Percentiles rank a stretch among this genome's conserved stretches.
These are phyloP conservation scores for Charadrius vociferus DNA, from an alignment of 2,113 vertebrate species.

Conservation along the genomic window DNA sequence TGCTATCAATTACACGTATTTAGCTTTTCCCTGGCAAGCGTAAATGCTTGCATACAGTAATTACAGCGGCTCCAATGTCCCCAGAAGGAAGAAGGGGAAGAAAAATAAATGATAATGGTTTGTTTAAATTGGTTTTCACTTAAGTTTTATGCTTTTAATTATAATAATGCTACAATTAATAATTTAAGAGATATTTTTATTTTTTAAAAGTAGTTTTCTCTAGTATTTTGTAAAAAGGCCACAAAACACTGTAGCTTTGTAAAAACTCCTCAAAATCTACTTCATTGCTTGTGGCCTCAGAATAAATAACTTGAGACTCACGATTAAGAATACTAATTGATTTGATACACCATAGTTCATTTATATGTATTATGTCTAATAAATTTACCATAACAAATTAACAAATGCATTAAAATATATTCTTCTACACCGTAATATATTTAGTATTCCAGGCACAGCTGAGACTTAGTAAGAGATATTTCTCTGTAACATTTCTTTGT, in stretches of 20 bases:
- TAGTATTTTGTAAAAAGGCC: not conserved
- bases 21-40: not conserved
- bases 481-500: not conserved
- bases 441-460: not conserved
- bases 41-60: conserved; percentile 11
- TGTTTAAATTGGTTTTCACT: not conserved
- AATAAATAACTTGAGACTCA: not conserved
- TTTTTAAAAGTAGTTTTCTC: not conserved
- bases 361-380: not conserved
- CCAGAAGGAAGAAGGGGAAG: not conserved
- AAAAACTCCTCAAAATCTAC: not conserved
- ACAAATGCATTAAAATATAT: not conserved
- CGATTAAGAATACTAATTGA: not conserved
- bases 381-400: not conserved
- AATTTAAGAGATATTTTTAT: not conserved
- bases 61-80: not conserved
- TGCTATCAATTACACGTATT: conserved; percentile 17
- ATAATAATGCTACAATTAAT: not conserved
- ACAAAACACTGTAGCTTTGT: not conserved
- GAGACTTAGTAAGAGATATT: not conserved
- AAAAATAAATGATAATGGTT: not conserved
- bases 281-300: not conserved
- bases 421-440: not conserved
- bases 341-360: not conserved
- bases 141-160: conserved; percentile 9